Base-by-base conservation (phyloP, 2,797 vertebrate genomes). In the Sebastes vulpes region DNA sequence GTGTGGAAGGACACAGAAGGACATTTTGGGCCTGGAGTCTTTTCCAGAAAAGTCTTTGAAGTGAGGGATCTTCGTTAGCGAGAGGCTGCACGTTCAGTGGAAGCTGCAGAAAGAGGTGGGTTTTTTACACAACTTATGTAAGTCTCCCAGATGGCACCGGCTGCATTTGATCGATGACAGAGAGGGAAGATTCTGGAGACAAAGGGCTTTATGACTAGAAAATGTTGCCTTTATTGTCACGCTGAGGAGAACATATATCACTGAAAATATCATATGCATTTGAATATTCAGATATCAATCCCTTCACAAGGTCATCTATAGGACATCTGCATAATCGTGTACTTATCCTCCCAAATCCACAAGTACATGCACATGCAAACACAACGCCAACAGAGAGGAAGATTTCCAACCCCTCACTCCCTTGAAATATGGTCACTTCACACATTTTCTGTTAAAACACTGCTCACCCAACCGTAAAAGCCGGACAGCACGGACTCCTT, bases 71-170 rank as follows among this genome's bases (percentile, higher is more conserved):
- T 77, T 74, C 25, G 25, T 72, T 66, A 69, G 81, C 28, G 14
- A 61, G 79, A 73, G 57, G 79, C 58, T 52, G 42, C 54, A 68
- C 14, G 7, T 65, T 78, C 52, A 6, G 18, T 14, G 59, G 16
- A 69, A 66, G 78, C 79, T 71, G 77, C 69, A 69, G 48, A 58
- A 58, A 68, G 32, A 76, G 65, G 82, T 29, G 18, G 65, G 59
- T 38, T 38, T 50, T 57, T 56, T 48, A 50, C 16, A 35, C 16
- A 73, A 77, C 63, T 84, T 87, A 90, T 82, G 31, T 83, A 90
- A 91, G 77, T 75, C 67, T 87, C 85, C 89, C 90, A 90, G 79
- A 90, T 92, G 92, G 87, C 54, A 31, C 56, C 11, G 53, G 54
- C 20, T 20, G 67, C 52, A 76, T 79, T 71, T 82, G 84, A 89